Percentiles rank a stretch among this genome's conserved stretches.
phyloP scores from a whole-genome alignment of 2,797 vertebrate species.

The Paramormyrops hopkinsi region DNA sequence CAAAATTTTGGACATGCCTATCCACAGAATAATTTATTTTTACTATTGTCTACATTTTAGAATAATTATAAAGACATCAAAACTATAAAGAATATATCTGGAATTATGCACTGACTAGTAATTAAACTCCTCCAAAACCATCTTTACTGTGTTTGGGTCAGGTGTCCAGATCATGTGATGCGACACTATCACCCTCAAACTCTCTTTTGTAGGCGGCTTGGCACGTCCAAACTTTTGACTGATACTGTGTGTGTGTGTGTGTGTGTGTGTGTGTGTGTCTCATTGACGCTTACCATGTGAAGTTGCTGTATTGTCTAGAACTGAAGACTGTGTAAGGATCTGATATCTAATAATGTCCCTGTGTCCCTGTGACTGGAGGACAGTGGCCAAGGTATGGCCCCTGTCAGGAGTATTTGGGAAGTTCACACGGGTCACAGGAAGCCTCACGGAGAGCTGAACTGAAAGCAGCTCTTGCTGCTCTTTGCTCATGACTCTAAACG shows the following conservation, averaged over 20 bases:
- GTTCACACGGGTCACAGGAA: constrained; percentile 4
- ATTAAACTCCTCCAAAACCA: not conserved
- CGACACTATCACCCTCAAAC: not conserved
- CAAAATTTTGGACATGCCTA: not conserved
- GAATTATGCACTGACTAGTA: not conserved
- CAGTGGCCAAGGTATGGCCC: not conserved
- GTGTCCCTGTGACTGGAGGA: not conserved
- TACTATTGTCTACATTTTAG: not conserved
- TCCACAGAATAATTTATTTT: not conserved
- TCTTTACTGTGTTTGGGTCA: not conserved
- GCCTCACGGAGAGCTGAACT: not conserved
- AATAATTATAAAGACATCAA: not conserved
- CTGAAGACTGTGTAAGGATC: not conserved
- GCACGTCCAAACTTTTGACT: not conserved
- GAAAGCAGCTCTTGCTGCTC: not conserved
- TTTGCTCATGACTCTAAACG: not conserved
- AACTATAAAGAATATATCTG: not conserved
- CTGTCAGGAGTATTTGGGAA: not conserved
- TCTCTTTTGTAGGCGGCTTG: not conserved
- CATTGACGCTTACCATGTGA: not conserved
- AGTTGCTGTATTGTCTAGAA: not conserved
- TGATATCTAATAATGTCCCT: not conserved
- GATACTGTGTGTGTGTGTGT: not conserved
- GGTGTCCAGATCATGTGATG: not conserved
- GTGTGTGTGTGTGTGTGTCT: not conserved